Base-by-base conservation (phyloP, 2,113 vertebrate genomes). In the Triplophysa siluroides region DNA sequence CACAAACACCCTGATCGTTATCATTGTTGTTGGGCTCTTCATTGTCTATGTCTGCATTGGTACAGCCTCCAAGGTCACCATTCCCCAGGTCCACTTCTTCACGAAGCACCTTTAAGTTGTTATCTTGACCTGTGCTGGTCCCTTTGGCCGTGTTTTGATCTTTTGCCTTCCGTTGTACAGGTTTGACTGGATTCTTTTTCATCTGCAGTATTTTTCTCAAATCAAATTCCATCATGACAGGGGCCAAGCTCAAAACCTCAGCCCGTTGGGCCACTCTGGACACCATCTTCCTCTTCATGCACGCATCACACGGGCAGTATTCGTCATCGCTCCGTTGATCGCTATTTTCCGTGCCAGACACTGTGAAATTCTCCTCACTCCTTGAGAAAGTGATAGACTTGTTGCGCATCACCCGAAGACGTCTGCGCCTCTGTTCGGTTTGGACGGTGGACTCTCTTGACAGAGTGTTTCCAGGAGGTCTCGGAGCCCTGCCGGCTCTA, bases 241-340 rank as follows among this genome's bases (percentile, higher is more conserved):
- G 95, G 12, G 91, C 92, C 2, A 87, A 87, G 0, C 83, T 92
- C 61, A 76, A 9, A 7, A 74, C 62, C 38, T 86, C 83, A 23
- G 45, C 19, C 2, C 79, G 81, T 52, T 87, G 86, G 0, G 13
- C 38, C 0, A 76, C 62, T 3, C 21, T 82, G 2, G 84, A 88
- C 13, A 50, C 80, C 24, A 87, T 68, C 83, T 92, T 93, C 79
- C 93, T 95, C 84, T 87, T 92, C n/a, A 91, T 2, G 14, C 98
- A 98, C 2, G 92, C 82, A 50, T 96, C 91, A 65, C 98, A 99
- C 0, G 95, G 95, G 78, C 96, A 99, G 66, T 92, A 94, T 38
- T 94, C 95, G 0, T 95, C 94, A 8, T 89, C 87, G 13, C 86
- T 90, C 0, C 85, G 87, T 71, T 94, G 93, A 68, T 92, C 89